phyloP scores from a whole-genome alignment of 2,113 vertebrate genomes.

The Athene cunicularia region DNA sequence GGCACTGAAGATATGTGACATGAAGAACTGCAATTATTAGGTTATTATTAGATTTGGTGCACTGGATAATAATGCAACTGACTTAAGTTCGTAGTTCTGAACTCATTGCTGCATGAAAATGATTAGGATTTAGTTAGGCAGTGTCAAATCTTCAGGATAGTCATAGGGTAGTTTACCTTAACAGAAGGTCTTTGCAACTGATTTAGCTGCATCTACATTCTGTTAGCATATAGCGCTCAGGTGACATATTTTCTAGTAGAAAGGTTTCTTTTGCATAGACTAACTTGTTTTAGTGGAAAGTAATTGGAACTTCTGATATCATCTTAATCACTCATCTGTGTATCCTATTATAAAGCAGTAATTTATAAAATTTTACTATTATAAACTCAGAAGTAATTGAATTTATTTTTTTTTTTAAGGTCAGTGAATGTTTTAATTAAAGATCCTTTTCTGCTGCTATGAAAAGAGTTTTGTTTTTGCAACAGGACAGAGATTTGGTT shows the following conservation, averaged over 20 bases:
- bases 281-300: neutral
- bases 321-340: neutral
- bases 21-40: neutral
- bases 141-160: neutral
- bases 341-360: neutral
- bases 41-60: neutral
- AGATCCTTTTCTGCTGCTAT: neutral
- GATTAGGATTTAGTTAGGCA: neutral
- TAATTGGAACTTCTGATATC: conserved; percentile 36
- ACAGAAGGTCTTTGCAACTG: neutral
- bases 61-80: neutral
- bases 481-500: conserved; percentile 5
- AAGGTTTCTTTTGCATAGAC: neutral
- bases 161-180: neutral
- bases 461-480: neutral
- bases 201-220: neutral
- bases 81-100: neutral
- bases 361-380: neutral
- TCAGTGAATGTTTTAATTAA: neutral
- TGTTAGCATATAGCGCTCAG: neutral
- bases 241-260: neutral
- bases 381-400: neutral
- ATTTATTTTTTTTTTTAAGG: neutral
- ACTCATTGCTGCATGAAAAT: neutral
- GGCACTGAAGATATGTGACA: neutral